phyloP scores from a whole-genome alignment of 30 jellyfish, hydroid and myxozoan genomes.

The Chrysaora quinquecirrha region DNA sequence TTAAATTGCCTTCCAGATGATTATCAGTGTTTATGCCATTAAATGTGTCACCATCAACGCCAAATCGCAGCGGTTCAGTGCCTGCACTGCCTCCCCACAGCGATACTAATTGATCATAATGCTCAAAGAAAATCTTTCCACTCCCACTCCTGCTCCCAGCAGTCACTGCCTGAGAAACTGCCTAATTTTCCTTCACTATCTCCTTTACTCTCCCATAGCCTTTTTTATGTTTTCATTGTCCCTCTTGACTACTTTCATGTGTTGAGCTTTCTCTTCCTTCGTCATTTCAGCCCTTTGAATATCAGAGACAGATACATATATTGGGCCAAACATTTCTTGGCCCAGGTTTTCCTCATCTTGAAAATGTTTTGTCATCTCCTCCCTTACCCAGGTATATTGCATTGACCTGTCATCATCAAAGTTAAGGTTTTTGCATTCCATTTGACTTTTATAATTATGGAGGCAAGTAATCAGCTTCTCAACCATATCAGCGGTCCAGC shows the following conservation, averaged over 20 bases:
- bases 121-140: slow-evolving; percentile 46
- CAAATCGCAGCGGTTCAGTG: slow-evolving; percentile 53
- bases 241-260: slow-evolving; percentile 16
- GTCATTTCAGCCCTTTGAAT: background rate
- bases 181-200: slow-evolving; percentile 20
- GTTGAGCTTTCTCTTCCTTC: slow-evolving; percentile 15
- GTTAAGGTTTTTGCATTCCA: slow-evolving; percentile 66
- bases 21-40: background rate
- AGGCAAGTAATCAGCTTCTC: slow-evolving; percentile 38
- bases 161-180: slow-evolving; percentile 13
- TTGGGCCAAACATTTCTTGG: slow-evolving; percentile 32
- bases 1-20: background rate
- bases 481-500: slow-evolving; percentile 54
- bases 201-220: slow-evolving; percentile 31
- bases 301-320: slow-evolving; percentile 5
- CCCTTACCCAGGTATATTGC: slow-evolving; percentile 63
- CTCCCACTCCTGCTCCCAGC: slow-evolving; percentile 46
- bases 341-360: slow-evolving; percentile 29
- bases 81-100: slow-evolving; percentile 70
- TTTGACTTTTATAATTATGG: slow-evolving; percentile 31
- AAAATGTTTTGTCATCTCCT: slow-evolving; percentile 46
- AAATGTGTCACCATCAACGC: slow-evolving; percentile 27
- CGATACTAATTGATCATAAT: slow-evolving; percentile 26
- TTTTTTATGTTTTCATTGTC: slow-evolving; percentile 21
- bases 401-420: slow-evolving; percentile 71